These are phyloP conservation scores for Escarpia spicata DNA, from an alignment of 2,888 invertebrate species.

Conservation along the genomic window DNA sequence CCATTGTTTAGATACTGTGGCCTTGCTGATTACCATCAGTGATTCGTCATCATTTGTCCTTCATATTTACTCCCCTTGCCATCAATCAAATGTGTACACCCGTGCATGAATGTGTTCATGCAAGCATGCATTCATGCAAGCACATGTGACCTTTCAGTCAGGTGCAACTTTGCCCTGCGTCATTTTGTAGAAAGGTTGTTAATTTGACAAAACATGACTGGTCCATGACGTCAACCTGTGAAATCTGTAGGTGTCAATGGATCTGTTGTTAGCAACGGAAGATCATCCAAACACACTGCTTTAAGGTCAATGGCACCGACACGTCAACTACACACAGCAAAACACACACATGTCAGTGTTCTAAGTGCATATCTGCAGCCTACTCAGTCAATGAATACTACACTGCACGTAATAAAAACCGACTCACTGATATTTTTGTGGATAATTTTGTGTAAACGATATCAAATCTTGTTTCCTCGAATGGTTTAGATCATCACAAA, in stretches of 20 bases:
- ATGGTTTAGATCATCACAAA: background rate
- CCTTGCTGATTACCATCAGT: background rate
- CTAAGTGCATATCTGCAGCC: background rate
- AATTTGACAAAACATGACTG: background rate
- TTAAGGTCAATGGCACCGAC: background rate
- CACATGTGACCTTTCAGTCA: background rate
- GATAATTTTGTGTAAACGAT: background rate
- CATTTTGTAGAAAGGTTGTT: background rate
- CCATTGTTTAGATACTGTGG: background rate
- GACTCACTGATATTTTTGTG: background rate
- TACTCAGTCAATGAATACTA: background rate
- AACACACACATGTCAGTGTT: background rate
- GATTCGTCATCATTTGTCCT: background rate
- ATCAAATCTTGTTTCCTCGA: background rate
- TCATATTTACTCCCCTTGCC: background rate
- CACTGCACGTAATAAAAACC: background rate
- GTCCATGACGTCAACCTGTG: background rate
- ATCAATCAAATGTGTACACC: background rate
- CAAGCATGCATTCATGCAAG: background rate
- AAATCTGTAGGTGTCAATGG: background rate
- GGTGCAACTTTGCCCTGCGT: background rate
- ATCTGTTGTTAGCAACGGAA: background rate
- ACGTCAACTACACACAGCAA: background rate
- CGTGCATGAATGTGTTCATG: background rate
- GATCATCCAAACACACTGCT: background rate